Evolutionary conservation across 2,113 vertebrate species (phyloP).

Genomic region (Microcebus griseorufus): DNA sequence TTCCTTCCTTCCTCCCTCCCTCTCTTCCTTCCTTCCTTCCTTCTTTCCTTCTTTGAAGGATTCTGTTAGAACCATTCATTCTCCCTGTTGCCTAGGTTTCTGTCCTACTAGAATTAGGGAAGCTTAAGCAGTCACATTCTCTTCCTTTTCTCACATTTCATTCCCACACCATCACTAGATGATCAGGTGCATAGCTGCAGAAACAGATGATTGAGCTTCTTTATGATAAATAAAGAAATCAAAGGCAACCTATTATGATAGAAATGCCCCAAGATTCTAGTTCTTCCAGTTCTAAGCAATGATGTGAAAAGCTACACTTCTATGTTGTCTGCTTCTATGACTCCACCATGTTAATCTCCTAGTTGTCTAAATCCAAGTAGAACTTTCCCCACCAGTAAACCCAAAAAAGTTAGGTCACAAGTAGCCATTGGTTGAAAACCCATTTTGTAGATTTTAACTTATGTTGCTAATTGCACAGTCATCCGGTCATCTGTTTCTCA

Average conservation of each 20-base stretch:
- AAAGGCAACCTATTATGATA: not conserved
- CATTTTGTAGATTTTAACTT: conserved; percentile 35
- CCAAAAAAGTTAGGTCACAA: not conserved
- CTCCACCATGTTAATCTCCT: not conserved
- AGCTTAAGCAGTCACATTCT: not conserved
- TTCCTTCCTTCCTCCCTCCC: not conserved
- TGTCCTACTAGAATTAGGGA: not conserved
- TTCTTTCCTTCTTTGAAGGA: not conserved
- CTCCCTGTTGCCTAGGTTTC: not conserved
- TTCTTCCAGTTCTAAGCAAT: not conserved
- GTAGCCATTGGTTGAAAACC: not conserved
- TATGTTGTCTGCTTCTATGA: not conserved
- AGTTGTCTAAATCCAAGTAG: not conserved
- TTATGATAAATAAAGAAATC: not conserved
- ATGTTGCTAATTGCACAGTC: not conserved
- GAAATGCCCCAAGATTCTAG: not conserved
- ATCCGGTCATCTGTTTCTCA: not conserved
- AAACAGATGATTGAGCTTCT: not conserved
- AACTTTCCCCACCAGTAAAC: not conserved
- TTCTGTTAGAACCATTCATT: not conserved
- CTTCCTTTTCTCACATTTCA: not conserved
- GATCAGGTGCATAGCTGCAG: not conserved
- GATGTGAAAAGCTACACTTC: not conserved
- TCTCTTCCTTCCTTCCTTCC: too few relatives aligned
- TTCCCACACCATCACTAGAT: not conserved